These are phyloP conservation scores for Philonicus albiceps DNA, from an alignment of 2,888 invertebrate genomes.

Conservation along the genomic window DNA sequence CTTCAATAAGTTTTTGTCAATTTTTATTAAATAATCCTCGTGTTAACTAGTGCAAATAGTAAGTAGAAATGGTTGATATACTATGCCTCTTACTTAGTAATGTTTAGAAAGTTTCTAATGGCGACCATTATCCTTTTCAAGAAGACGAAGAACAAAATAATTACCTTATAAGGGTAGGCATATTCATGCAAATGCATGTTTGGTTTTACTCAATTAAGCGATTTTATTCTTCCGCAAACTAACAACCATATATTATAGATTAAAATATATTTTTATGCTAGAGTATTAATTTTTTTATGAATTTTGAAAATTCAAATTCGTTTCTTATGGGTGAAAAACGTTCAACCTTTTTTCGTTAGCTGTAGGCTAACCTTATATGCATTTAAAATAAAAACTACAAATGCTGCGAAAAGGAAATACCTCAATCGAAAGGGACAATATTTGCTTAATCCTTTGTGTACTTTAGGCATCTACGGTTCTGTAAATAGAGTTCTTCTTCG, in stretches of 20 bases:
- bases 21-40: too few species aligned
- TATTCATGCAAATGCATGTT: too few species aligned
- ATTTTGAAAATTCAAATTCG: not conserved
- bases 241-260: not conserved
- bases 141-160: too few species aligned
- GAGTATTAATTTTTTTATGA: not conserved
- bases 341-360: not conserved
- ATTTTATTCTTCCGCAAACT: too few species aligned
- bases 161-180: too few species aligned
- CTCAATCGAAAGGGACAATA: slow-evolving; percentile 43
- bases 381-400: not conserved
- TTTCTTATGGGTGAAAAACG: not conserved
- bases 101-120: too few species aligned
- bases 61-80: too few species aligned
- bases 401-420: slow-evolving; percentile 21
- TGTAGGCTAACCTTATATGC: not conserved
- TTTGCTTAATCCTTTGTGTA: slow-evolving; percentile 45
- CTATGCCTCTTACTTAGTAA: too few species aligned
- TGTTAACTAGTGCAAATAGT: too few species aligned
- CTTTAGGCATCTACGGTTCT: slow-evolving; percentile 44
- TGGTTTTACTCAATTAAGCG: too few species aligned
- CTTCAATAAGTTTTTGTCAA: too few species aligned
- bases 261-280: not conserved
- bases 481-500: slow-evolving; percentile 45
- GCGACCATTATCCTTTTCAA: too few species aligned